Conservation (phyloP, 1,140 invertebrate species). For the Drosophila kohkoa region DNA sequence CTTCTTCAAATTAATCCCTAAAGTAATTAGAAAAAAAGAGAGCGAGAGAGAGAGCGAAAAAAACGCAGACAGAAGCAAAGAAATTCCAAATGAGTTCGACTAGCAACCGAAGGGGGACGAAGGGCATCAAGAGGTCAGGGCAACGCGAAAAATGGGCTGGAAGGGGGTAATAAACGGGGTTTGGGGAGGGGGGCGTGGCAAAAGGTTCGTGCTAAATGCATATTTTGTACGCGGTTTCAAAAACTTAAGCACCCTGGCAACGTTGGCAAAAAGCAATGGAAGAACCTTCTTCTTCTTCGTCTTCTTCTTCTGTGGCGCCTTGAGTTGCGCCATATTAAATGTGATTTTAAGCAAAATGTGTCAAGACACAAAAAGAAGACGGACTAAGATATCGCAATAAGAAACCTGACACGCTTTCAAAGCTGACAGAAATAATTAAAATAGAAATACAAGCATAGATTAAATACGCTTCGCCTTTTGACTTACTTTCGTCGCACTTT, state of each 20-base stretch:
- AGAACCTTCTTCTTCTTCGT: slow-evolving; percentile 1
- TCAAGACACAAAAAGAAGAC: slow-evolving; percentile 27
- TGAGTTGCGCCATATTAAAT: slow-evolving; percentile 31
- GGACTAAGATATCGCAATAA: slow-evolving; percentile 50
- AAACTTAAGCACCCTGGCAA: slow-evolving; percentile 59
- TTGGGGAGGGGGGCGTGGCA: slow-evolving; percentile 6
- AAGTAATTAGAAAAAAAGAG: slow-evolving; percentile 79
- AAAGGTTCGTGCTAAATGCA: slow-evolving; percentile 79
- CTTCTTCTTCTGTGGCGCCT: background rate
- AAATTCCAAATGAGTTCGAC: slow-evolving; percentile 75
- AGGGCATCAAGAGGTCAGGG: slow-evolving; percentile 1
- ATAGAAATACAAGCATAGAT: slow-evolving; percentile 21
- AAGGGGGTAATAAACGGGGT: no score
- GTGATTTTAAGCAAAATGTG: slow-evolving; percentile 52
- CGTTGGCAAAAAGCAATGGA: slow-evolving; percentile 16
- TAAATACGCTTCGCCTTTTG: slow-evolving; percentile 4
- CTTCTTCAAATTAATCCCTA: slow-evolving; percentile 80
- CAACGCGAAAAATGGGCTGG: no score
- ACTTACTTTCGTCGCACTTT: background rate
- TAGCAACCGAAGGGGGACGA: slow-evolving; percentile 21
- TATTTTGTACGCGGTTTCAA: slow-evolving; percentile 63
- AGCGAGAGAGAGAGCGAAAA: slow-evolving; percentile 6
- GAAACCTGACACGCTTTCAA: slow-evolving; percentile 42
- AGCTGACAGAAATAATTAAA: slow-evolving; percentile 60
- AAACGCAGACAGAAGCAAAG: slow-evolving; percentile 10